Evolutionary conservation across 2,888 invertebrate genomes (phyloP).

Genomic region (Melinaea marsaeus): DNA sequence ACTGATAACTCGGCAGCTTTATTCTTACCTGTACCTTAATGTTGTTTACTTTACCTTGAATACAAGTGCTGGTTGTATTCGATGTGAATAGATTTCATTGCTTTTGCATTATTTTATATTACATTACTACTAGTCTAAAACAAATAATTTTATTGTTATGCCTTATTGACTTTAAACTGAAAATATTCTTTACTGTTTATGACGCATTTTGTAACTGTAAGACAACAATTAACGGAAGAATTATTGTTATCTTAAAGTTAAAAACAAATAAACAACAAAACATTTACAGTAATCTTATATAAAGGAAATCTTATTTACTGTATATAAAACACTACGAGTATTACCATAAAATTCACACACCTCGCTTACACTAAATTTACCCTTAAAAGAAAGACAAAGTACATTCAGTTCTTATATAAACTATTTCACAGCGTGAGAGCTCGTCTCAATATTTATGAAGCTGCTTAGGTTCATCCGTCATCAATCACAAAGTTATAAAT

Average conservation of each 20-base stretch:
- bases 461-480: slow-evolving; percentile 64
- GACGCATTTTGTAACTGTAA: too few relatives aligned
- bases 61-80: too few relatives aligned
- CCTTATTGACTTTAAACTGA: too few relatives aligned
- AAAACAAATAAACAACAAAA: too few relatives aligned
- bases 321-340: not conserved
- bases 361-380: not conserved
- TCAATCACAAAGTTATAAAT: slow-evolving; percentile 79
- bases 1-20: slow-evolving; percentile 45
- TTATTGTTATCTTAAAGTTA: too few relatives aligned
- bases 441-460: slow-evolving; percentile 75
- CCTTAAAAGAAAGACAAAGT: slow-evolving; percentile 25
- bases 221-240: too few relatives aligned
- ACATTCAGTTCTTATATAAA: slow-evolving; percentile 40
- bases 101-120: too few relatives aligned
- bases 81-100: too few relatives aligned
- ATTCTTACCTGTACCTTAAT: slow-evolving; percentile 27
- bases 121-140: too few relatives aligned
- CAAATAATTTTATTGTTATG: too few relatives aligned
- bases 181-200: too few relatives aligned
- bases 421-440: slow-evolving; percentile 65
- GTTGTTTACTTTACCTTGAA: too few relatives aligned
- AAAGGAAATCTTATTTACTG: not conserved
- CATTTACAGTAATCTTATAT: not conserved
- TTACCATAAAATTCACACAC: not conserved